Evolutionary conservation across 2,797 vertebrate species (phyloP), one percentile per base, ranked within the genome.

Genomic region (Apogon hyalosoma): DNA sequence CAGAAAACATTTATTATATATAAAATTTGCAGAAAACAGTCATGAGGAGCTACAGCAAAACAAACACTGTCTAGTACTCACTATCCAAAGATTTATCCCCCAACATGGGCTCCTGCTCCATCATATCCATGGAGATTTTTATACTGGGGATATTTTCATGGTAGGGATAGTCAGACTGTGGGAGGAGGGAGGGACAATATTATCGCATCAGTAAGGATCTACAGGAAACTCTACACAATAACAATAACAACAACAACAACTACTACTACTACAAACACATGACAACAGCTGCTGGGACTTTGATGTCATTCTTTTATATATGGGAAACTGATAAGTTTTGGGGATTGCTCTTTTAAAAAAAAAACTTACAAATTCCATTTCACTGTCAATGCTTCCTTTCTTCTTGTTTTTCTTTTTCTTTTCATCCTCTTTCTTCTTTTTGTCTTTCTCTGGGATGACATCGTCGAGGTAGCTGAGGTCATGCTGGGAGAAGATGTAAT

Each of bases 391-490:
- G 88, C 97, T 99, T 67, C 95, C 95, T 75, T 95, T 95, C 87
- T 99, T 94, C 84, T 98, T 98, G 80, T 93, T 94, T 15, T 98
- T 99, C 93, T 98, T 99, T 69, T 96, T 98, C 93, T 99, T 99
- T 79, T 99, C 97, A 0, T 99, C 98, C 81, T 99, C 98, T 28
- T 99, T 99, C 93, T 99, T 99, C 82, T 99, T 99, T 93, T 99
- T 99, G 88, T 99, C 98, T 63, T 99, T 99, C 90, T 99, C 98
- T 55, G 98, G 98, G 93, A 99, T 99, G 90, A 99, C 94, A 11
- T 99, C 98, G 0, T 99, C 98, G 19, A 99, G 96, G 87, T 98
- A 99, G 88, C 98, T 88, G 71, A 99, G 95, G 89, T 99, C 96
- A 0, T 99, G 97, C 79, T 99, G 98, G 52, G 98, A 98, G 93